Percentiles rank a stretch among this genome's conserved stretches.
Conservation (phyloP, 2,888 invertebrate species). For the Gortyna flavago region DNA sequence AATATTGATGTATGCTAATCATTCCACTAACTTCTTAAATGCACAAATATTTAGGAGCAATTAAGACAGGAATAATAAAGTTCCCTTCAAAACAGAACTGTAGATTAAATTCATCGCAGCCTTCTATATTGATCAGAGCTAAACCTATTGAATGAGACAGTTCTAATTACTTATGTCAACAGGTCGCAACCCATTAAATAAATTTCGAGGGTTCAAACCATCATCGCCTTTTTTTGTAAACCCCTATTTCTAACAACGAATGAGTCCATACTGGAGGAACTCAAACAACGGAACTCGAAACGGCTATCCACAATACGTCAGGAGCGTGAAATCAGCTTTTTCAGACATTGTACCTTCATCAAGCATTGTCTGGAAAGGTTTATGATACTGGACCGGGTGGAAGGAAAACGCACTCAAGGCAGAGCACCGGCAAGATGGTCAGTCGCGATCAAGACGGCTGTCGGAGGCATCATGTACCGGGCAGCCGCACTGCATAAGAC, state of each 20-base stretch:
- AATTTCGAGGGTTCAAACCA: not conserved
- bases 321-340: not conserved
- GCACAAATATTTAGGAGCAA: not conserved
- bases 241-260: not conserved
- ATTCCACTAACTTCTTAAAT: not conserved
- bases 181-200: not conserved
- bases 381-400: not conserved
- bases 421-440: not conserved
- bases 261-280: not conserved
- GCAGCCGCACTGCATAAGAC: not conserved
- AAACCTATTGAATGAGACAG: not conserved
- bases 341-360: not conserved
- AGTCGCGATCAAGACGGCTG: not conserved
- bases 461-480: not conserved
- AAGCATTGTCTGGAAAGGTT: not conserved
- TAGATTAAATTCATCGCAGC: not conserved
- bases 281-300: not conserved
- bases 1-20: slow-evolving; percentile 14
- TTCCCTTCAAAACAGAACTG: no score
- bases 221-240: not conserved
- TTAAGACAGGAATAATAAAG: not conserved
- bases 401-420: not conserved
- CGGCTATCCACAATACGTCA: not conserved
- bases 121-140: no score
- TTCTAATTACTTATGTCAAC: not conserved